Conservation (phyloP, 23 tunicate genomes). For the Aplidium turbinatum region DNA sequence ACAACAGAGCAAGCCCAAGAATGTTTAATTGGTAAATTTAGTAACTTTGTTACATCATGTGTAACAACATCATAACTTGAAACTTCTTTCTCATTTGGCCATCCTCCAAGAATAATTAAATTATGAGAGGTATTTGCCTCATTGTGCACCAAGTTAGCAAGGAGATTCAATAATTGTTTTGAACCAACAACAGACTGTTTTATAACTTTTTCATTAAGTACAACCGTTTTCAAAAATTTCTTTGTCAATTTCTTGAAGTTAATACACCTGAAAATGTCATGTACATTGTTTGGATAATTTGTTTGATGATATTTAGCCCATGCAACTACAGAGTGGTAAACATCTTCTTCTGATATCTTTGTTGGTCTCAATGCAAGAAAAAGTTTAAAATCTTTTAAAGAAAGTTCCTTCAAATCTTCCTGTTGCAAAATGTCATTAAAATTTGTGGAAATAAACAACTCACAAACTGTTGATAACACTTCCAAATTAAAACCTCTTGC, state of each 20-base stretch:
- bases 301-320: constrained; percentile 3
- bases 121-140: too few species aligned
- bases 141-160: background rate
- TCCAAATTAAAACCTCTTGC: constrained; percentile 12
- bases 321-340: constrained; percentile 14
- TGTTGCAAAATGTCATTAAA: background rate
- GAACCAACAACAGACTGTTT: constrained; percentile 6
- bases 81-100: constrained; percentile 7
- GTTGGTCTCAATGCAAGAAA: constrained; percentile 1
- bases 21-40: background rate
- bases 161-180: constrained; percentile 1
- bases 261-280: background rate
- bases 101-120: constrained; percentile 17
- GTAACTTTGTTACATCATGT: background rate
- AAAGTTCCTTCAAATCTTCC: constrained; percentile 5
- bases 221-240: background rate
- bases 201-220: constrained; percentile 1
- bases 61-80: background rate
- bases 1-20: constrained; percentile 20
- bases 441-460: constrained; percentile 7
- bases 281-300: background rate
- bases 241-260: background rate
- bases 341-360: background rate
- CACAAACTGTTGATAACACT: background rate
- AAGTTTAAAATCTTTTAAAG: background rate